Evolutionary conservation across 2,113 vertebrate species (phyloP), one percentile per base, ranked within the genome.

Genomic region (Rhineura floridana): DNA sequence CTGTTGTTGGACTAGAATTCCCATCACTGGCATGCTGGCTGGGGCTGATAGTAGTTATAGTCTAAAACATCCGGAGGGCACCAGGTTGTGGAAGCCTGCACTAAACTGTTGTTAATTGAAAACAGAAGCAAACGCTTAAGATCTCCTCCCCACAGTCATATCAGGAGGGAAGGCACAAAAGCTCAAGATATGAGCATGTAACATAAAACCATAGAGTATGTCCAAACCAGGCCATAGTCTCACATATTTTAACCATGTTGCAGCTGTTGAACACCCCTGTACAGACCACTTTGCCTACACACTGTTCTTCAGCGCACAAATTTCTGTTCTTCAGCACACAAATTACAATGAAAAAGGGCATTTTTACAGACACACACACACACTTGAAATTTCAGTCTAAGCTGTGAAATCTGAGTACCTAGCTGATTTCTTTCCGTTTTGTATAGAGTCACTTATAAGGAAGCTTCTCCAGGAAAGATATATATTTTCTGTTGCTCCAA

Each of bases 391-490:
- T 0, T 28, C 48, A 17, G 13, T 39, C 65, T 79, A 62, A 72
- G 65, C 78, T 10, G 10, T 0, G 0, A 10, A 63, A 28, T 73
- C 87, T 33, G 6, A 46, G 85, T 90, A 3, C 0, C 9, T 3
- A 5, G 19, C 76, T 0, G 11, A 0, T 1, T 92, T 44, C 30
- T 55, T 59, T 82, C 12, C n/a, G 46, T 3, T 28, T 9, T 3
- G 21, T 67, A 72, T 15, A 3, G 76, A 76, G 80, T 65, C 44
- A 62, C 62, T 8, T 2, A 33, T 11, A 75, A 84, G 1, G 63
- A 10, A 10, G 2, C 48, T 91, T 87, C 28, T 65, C 79, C 21
- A 81, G 36, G 2, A 80, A 46, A 87, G 75, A 83, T 62, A 62
- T 23, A 48, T 0, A 19, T 36, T 15, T 6, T 23, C 1, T 0